Base-by-base conservation (phyloP, 2,888 invertebrate species). In the Phymatocera aterrima region DNA sequence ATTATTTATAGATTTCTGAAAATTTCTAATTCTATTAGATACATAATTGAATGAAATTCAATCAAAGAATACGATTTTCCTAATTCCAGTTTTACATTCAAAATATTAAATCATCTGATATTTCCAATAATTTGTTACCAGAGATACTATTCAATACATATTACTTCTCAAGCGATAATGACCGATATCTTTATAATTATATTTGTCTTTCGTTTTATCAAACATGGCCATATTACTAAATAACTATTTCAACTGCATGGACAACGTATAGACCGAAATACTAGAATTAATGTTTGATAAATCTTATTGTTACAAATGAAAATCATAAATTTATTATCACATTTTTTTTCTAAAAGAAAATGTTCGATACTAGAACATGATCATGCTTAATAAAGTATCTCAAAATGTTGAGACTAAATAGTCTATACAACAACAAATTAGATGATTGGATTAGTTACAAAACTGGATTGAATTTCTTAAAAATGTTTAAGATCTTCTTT, bases 101-200 rank as follows among this genome's bases (percentile, higher is more conserved):
- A 28, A 40, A 21, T 43, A 43, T 6, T 18, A 64, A 40, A 21
- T 18, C 18, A 21, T 12, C n/a, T 43, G 24, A 46, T 15, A 28
- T 68, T n/a, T 43, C 51, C 21, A 34, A 72, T 72, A 34, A 48
- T 51, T 72, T 37, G 48, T 65, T 77, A 77, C 64, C 77, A 77
- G 77, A n/a, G n/a, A 77, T 64, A 37, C 65, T 51, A 48, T 77
- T 46, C 65, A 77, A 77, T 77, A 40, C 40, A 54, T 78, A 78
- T 78, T 68, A 37, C 37, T 8, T 46, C n/a, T n/a, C n/a, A 65
- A 40, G 40, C 34, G 37, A 54, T 28, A 24, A 64, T 28, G 68
- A 57, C 78, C 78, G 28, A 78, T 70, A 40, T 54, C 60, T 40
- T 37, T 54, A 18, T 78, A 21, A 64, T 64, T 65, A 34, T 72